These are phyloP conservation scores for Pantelozetes paolii DNA, from an alignment of 2,888 invertebrate genomes.

Conservation along the genomic window DNA sequence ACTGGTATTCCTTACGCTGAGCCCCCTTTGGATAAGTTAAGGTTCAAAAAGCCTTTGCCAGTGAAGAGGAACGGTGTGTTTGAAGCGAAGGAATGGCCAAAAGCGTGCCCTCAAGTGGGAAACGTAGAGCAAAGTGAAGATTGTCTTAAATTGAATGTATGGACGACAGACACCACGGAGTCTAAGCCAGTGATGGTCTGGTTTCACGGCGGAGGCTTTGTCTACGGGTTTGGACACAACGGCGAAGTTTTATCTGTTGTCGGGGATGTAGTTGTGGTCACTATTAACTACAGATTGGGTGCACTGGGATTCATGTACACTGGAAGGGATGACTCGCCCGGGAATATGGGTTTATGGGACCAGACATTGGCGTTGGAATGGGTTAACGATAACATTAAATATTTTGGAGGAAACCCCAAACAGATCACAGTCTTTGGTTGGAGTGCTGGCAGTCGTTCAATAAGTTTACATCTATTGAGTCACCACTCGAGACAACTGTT, in stretches of 20 bases:
- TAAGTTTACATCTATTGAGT: neutral
- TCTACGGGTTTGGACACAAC: neutral
- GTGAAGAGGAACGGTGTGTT: too few species aligned
- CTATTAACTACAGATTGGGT: constrained; percentile 39
- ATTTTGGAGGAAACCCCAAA: neutral
- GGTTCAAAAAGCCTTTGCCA: too few species aligned
- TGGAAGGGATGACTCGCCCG: neutral
- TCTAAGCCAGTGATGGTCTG: constrained; percentile 41
- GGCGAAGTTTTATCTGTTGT: constrained; percentile 25
- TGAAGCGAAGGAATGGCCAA: too few species aligned
- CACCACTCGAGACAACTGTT: neutral
- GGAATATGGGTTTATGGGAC: neutral
- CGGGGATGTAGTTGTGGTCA: constrained; percentile 42
- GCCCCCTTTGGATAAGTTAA: too few species aligned
- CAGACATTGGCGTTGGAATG: neutral
- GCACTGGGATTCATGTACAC: neutral
- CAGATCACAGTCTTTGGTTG: neutral
- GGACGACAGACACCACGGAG: constrained; percentile 2
- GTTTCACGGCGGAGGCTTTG: constrained; percentile 42
- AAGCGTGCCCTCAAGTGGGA: too few species aligned
- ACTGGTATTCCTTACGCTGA: too few species aligned
- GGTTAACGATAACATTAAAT: neutral
- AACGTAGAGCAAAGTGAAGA: constrained; percentile 39
- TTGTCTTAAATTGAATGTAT: constrained; percentile 44
- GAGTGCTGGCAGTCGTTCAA: neutral